These are phyloP conservation scores for Galeruca laticollis DNA, from an alignment of 2,888 invertebrate species.

Conservation along the genomic window DNA sequence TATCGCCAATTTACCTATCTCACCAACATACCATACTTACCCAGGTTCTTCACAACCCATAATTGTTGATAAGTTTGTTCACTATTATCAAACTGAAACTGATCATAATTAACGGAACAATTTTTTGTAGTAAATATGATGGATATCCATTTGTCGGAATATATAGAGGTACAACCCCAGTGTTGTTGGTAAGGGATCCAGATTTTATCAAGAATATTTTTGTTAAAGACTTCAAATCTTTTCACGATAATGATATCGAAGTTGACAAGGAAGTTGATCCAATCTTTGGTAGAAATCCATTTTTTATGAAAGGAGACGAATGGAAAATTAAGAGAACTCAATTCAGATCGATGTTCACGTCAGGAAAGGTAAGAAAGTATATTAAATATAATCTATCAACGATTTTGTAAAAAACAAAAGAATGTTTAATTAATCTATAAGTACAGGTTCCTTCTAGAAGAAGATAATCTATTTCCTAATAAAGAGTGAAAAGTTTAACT, in stretches of 20 bases:
- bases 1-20: no score
- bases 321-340: constrained; percentile 69
- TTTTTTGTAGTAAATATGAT: constrained; percentile 57
- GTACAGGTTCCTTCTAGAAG: no score
- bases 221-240: constrained; percentile 61
- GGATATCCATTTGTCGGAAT: constrained; percentile 60
- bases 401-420: no score
- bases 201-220: constrained; percentile 61
- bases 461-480: no score
- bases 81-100: no score
- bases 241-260: constrained; percentile 63
- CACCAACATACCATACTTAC: no score
- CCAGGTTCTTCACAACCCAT: no score
- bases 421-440: no score
- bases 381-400: no score
- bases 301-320: constrained; percentile 65
- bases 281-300: constrained; percentile 67
- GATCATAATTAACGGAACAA: no score
- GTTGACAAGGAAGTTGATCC: constrained; percentile 66
- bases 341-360: constrained; percentile 68
- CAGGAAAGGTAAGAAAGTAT: constrained; percentile 62
- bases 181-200: constrained; percentile 59
- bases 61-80: no score
- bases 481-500: no score
- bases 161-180: constrained; percentile 58